Conservation (phyloP, 2,797 vertebrate genomes). For the Leptatherina wallacei region DNA sequence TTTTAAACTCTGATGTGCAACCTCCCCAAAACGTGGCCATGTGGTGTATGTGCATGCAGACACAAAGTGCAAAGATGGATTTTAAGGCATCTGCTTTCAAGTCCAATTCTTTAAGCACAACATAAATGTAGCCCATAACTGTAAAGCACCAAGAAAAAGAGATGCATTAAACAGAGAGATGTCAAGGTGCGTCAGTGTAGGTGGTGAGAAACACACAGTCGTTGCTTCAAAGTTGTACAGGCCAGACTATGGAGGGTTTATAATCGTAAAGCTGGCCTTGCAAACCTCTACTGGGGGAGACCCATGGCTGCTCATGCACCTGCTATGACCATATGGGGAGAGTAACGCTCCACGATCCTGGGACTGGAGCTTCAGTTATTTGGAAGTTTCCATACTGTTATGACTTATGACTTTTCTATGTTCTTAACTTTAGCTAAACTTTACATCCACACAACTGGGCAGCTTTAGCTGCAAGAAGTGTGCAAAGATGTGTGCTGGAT, state of each 20-base stretch:
- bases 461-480: not conserved
- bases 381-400: not conserved
- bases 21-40: no score
- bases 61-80: no score
- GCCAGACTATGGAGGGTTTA: not conserved
- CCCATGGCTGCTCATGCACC: not conserved
- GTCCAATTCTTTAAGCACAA: no score
- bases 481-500: not conserved
- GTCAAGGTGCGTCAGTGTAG: not conserved
- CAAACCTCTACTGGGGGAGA: no score
- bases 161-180: not conserved
- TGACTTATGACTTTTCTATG: not conserved
- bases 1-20: not conserved
- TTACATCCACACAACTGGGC: not conserved
- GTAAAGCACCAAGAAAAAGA: no score
- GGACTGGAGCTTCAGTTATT: not conserved
- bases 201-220: not conserved
- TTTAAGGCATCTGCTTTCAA: no score
- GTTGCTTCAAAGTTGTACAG: not conserved
- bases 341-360: not conserved
- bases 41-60: no score
- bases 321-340: not conserved
- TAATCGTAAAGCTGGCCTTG: not conserved
- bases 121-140: no score
- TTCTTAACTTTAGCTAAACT: not conserved